These are phyloP conservation scores for Pitta sordida DNA, from an alignment of 2,113 vertebrate species.

Conservation along the genomic window DNA sequence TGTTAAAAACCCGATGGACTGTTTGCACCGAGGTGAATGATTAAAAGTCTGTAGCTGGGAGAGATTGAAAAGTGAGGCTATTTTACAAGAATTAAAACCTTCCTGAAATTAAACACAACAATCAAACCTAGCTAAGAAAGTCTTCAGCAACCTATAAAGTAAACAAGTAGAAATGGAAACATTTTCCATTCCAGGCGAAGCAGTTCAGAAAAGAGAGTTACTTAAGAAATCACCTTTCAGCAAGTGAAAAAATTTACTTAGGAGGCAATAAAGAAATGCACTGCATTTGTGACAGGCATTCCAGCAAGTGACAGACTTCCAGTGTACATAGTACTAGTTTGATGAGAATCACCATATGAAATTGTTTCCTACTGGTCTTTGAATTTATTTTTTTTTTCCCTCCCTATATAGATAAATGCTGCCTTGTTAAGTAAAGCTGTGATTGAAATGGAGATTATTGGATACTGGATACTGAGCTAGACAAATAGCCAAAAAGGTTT, in stretches of 20 bases:
- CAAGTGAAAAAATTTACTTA: not conserved
- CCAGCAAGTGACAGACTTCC: not conserved
- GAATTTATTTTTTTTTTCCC: not conserved
- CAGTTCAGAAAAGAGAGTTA: not conserved
- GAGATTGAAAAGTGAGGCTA: slow-evolving; percentile 28
- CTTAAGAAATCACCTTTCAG: not conserved
- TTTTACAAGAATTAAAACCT: slow-evolving; percentile 45
- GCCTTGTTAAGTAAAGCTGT: not conserved
- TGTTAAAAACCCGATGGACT: slow-evolving; percentile 69
- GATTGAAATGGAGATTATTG: not conserved
- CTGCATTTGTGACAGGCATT: not conserved
- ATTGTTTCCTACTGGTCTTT: not conserved
- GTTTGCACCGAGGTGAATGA: slow-evolving; percentile 55
- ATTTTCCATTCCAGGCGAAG: not conserved
- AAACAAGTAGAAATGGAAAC: not conserved
- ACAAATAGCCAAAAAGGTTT: not conserved
- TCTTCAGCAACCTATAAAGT: not conserved
- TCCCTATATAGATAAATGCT: not conserved
- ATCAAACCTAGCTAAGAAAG: not conserved
- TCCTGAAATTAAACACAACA: slow-evolving; percentile 52
- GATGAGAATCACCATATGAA: not conserved
- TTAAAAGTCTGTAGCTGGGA: slow-evolving; percentile 47
- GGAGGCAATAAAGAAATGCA: not conserved
- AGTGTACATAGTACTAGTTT: not conserved
- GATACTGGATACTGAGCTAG: not conserved